A percentile compares a stretch with the other conserved stretches of the same genome.
Conservation (phyloP, 2,888 invertebrate genomes). For the Platycnemis pennipes region DNA sequence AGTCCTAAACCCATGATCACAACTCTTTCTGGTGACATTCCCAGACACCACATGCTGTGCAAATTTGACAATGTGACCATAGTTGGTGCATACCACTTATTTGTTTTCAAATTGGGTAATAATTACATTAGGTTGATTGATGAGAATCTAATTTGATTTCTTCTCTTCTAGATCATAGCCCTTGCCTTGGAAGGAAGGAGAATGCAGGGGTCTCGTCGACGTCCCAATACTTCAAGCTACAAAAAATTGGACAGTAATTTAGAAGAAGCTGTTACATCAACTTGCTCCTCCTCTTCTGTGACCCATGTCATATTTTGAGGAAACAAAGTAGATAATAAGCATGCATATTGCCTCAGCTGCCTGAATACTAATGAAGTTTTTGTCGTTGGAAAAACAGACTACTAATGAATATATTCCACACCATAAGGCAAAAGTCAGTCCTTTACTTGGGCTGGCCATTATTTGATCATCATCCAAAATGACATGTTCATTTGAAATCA, state of each 20-base stretch:
- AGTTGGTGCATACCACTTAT: too few relatives aligned
- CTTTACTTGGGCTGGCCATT: neutral
- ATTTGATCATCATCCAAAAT: neutral
- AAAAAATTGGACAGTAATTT: constrained; percentile 85
- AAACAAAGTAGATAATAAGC: neutral
- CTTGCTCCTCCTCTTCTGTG: constrained; percentile 80
- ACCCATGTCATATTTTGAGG: constrained; percentile 82
- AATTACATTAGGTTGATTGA: too few relatives aligned
- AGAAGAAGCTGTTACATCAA: constrained; percentile 85
- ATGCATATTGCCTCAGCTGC: neutral
- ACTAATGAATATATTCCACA: neutral
- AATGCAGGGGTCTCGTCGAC: constrained; percentile 78
- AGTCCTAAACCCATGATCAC: too few relatives aligned
- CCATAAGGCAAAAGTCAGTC: neutral
- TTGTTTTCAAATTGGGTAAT: too few relatives aligned
- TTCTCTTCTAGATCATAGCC: constrained; percentile 81
- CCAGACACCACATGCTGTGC: too few relatives aligned
- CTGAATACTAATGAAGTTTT: neutral
- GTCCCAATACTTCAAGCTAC: constrained; percentile 84
- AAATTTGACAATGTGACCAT: too few relatives aligned
- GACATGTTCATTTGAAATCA: neutral
- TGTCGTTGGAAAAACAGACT: neutral
- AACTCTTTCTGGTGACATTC: too few relatives aligned
- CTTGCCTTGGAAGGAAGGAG: constrained; percentile 83
- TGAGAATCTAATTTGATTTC: neutral